Evolutionary conservation across 2,797 vertebrate genomes (phyloP).

Genomic region (Anas bernieri): DNA sequence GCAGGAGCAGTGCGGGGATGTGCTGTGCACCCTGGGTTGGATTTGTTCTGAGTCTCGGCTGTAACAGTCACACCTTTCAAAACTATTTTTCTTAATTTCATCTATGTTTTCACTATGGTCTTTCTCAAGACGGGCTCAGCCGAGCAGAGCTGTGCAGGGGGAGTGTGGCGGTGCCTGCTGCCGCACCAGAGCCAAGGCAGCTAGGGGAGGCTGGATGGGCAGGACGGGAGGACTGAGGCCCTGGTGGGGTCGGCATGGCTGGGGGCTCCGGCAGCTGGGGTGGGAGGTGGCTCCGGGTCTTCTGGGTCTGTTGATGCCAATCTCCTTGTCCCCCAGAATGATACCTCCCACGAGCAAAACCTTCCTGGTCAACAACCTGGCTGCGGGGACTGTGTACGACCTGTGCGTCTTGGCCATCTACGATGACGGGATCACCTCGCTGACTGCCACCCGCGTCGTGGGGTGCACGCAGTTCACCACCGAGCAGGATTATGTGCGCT

Average conservation of each 20-base stretch:
- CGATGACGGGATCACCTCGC: conserved; percentile 93
- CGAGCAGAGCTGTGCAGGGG: not conserved
- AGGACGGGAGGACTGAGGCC: fast-evolving
- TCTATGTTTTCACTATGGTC: fast-evolving
- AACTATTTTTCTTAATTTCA: not conserved
- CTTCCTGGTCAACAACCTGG: conserved; percentile 97
- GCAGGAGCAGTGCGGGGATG: not conserved
- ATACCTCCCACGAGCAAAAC: conserved; percentile 97
- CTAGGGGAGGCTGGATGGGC: not conserved
- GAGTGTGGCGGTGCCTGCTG: not conserved
- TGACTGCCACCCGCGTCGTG: conserved; percentile 95
- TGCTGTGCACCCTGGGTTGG: conserved; percentile 57
- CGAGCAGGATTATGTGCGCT: conserved; percentile 94
- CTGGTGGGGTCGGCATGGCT: fast-evolving
- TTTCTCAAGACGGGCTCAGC: conserved; percentile 2
- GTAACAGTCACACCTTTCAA: not conserved
- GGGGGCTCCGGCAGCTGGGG: not conserved
- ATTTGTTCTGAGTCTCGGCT: conserved; percentile 55
- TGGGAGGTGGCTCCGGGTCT: not conserved
- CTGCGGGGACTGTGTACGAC: conserved; percentile 92
- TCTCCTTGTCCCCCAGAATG: conserved; percentile 86
- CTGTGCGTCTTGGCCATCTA: conserved; percentile 97
- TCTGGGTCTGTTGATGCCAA: not conserved
- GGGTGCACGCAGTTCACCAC: conserved; percentile 97
- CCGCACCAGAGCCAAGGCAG: not conserved